Conservation (phyloP, 2,797 vertebrate genomes). For the Sitta carolinensis region DNA sequence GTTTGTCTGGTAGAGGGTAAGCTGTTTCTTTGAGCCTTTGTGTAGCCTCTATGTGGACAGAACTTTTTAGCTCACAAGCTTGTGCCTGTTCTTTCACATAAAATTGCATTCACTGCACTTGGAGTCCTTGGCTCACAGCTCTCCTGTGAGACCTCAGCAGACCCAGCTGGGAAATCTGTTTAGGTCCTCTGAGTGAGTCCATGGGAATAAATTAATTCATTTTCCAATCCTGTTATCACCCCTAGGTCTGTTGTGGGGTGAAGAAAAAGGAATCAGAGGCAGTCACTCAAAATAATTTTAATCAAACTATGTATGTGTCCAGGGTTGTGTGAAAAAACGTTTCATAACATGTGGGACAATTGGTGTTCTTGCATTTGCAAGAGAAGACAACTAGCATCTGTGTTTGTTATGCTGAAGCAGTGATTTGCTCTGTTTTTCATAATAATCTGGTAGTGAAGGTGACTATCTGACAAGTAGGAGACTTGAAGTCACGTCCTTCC, state of each 20-base stretch:
- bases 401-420: not conserved
- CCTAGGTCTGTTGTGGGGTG: not conserved
- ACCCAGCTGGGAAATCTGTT: not conserved
- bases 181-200: not conserved
- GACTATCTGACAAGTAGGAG: not conserved
- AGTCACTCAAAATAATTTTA: not conserved
- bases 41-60: not conserved
- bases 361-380: not conserved
- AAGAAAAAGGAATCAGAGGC: not conserved
- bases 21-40: not conserved
- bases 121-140: not conserved
- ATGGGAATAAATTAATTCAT: not conserved
- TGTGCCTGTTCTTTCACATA: not conserved
- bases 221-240: fast-evolving
- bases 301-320: not conserved
- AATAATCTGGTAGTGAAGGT: not conserved
- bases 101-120: not conserved
- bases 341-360: not conserved
- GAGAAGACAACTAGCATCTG: not conserved
- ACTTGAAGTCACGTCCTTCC: not conserved
- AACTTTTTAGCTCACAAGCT: not conserved
- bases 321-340: not conserved
- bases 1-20: not conserved
- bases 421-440: not conserved
- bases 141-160: not conserved